Evolutionary conservation across 2,797 vertebrate genomes (phyloP), one percentile per base, ranked within the genome.

Genomic region (Sardinella longiceps): DNA sequence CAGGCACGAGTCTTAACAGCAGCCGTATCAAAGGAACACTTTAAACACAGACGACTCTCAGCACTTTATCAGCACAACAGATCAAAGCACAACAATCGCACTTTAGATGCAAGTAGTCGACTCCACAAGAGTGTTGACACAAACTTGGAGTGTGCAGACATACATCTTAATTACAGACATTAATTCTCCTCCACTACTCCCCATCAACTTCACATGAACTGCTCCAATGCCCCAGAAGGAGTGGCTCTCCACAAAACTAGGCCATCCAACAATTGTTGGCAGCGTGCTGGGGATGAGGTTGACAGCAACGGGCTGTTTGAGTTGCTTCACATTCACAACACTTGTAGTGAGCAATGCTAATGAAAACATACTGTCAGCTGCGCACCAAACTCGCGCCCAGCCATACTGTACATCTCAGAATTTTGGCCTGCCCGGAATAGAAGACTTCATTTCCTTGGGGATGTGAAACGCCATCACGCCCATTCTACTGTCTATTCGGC

Each of bases 311-410:
- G 84, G 81, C 46, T 80, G 81, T 85, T 77, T 83, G 84, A 77
- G n/a, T 84, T 39, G 11, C 48, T 28, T 45, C 81, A 82, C 81
- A 77, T 85, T 58, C 30, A 33, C 58, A 77, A 87, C 81, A 56
- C 56, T 81, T 46, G 11, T n/a, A n/a, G n/a, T 48, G 28, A 37
- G 28, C 23, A n/a, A 7, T 23, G 30, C 81, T 80, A 14, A 25
- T 77, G n/a, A 70, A 46, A 77, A 53, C 53, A 51, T 81, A 53
- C 45, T 81, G 28, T 87, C 84, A 83, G 85, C 85, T 84, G 80
- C 20, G 66, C 33, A 25, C 82, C 77, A 50, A 60, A 23, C 37
- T 43, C 23, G 37, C 70, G 9, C 70, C 70, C 70, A 77, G 43
- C 70, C 70, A 77, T 77, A 43, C 70, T 77, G 70, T 81, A 28